These are phyloP conservation scores for Cryptus viduatorius DNA, from an alignment of 2,888 invertebrate genomes.

Conservation along the genomic window DNA sequence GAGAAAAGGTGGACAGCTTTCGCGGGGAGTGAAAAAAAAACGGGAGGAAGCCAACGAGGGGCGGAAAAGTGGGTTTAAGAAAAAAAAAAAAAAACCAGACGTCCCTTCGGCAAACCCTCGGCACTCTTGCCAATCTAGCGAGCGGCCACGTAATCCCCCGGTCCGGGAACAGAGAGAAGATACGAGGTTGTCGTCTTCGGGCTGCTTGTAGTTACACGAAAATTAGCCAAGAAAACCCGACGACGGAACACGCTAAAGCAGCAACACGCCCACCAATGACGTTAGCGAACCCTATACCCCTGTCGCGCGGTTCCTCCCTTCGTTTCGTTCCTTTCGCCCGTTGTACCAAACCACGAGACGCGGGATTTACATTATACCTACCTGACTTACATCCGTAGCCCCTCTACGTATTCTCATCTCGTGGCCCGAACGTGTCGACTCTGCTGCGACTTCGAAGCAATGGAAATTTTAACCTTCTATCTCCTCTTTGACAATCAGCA, in stretches of 20 bases:
- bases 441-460: slow-evolving; percentile 19
- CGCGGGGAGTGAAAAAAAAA: slow-evolving; percentile 21
- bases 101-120: slow-evolving; percentile 16
- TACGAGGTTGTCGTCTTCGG: slow-evolving; percentile 12
- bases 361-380: slow-evolving; percentile 11
- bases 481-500: slow-evolving; percentile 47
- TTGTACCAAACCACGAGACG: background rate
- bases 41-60: background rate
- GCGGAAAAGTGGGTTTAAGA: slow-evolving; percentile 11
- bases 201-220: slow-evolving; percentile 48
- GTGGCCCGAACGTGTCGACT: slow-evolving; percentile 24
- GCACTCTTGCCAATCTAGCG: slow-evolving; percentile 48
- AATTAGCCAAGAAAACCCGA: slow-evolving; percentile 54
- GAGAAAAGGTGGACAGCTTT: slow-evolving; percentile 28
- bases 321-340: slow-evolving; percentile 8
- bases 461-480: slow-evolving; percentile 27
- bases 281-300: slow-evolving; percentile 6
- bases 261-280: slow-evolving; percentile 36
- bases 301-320: slow-evolving; percentile 14
- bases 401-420: slow-evolving; percentile 22
- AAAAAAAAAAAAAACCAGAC: slow-evolving; percentile 9
- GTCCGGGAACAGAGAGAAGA: slow-evolving; percentile 21
- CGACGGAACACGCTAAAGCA: slow-evolving; percentile 13
- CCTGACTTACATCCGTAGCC: slow-evolving; percentile 13
- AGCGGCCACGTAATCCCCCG: slow-evolving; percentile 57